phyloP scores from a whole-genome alignment of 2,113 vertebrate species.

The Lagopus muta region DNA sequence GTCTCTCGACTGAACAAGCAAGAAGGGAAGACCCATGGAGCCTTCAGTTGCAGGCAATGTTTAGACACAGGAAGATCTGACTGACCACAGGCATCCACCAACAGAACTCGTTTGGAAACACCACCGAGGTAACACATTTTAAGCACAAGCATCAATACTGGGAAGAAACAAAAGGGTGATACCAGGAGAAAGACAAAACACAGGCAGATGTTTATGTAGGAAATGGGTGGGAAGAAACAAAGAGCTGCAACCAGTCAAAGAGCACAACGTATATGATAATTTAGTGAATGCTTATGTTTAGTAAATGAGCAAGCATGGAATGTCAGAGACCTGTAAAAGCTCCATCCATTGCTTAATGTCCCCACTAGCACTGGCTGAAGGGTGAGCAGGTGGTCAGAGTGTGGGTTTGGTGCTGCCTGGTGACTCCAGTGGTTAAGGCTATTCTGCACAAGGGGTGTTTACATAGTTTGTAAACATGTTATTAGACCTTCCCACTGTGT shows the following conservation, averaged over 20 bases:
- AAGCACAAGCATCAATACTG: not conserved
- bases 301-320: not conserved
- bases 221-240: not conserved
- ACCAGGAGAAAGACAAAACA: not conserved
- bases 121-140: not conserved
- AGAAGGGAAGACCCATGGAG: not conserved
- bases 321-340: not conserved
- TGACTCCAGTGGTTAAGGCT: not conserved
- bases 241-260: not conserved
- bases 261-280: too few relatives aligned
- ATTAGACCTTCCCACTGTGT: not conserved
- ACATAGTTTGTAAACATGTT: not conserved
- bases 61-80: fast-evolving
- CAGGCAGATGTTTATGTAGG: not conserved
- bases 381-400: not conserved
- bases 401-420: not conserved
- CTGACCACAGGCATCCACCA: not conserved
- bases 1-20: not conserved
- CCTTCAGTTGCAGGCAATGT: not conserved
- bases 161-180: not conserved
- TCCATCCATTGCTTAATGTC: not conserved
- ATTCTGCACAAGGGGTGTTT: not conserved
- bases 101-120: not conserved
- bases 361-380: not conserved
- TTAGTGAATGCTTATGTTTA: not conserved